Base-by-base conservation (phyloP, 2,113 vertebrate genomes). In the Mormyrus lacerda region DNA sequence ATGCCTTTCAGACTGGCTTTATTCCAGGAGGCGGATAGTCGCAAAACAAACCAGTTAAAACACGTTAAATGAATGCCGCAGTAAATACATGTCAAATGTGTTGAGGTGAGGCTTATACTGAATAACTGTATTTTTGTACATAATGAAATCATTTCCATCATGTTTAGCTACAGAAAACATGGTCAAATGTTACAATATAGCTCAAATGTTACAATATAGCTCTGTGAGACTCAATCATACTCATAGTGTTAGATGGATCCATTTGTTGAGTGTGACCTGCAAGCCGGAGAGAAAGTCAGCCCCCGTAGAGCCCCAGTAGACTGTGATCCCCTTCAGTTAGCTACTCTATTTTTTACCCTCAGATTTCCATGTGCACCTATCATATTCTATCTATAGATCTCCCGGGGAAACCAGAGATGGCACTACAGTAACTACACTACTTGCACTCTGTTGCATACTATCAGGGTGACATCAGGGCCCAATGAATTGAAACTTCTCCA, bases 331-430 rank as follows among this genome's bases (percentile, higher is more conserved):
- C 61, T 45, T 65, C 87, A 27, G 35, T 73, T 19, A 42, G 27
- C 39, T n/a, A 82, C n/a, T 73, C 73, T 61, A 69, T 89, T 90
- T 91, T 89, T 69, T 44, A 88, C 50, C 50, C 85, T 90, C 88
- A 89, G 83, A 89, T 91, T 89, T 88, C 88, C 89, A 19, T 85
- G 69, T 21, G n/a, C 19, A 88, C 69, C 85, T 88, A 90, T 91
- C 89, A 91, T 15, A 88, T 45, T 93, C 90, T 94, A 93, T 94
- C 90, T 94, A 92, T 94, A 95, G 93, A 93, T 83, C 91, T 92
- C 91, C 87, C 31, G n/a, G 44, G 82, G 94, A 92, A 93, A 94
- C 88, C 89, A 86, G 92, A 95, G 88, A 91, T 82, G 48, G 11
- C 21, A 88, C 89, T 82, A 90, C 76, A 69, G 48, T 55, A 87